phyloP scores from a whole-genome alignment of 2,113 vertebrate species.

The Oreochromis niloticus region DNA sequence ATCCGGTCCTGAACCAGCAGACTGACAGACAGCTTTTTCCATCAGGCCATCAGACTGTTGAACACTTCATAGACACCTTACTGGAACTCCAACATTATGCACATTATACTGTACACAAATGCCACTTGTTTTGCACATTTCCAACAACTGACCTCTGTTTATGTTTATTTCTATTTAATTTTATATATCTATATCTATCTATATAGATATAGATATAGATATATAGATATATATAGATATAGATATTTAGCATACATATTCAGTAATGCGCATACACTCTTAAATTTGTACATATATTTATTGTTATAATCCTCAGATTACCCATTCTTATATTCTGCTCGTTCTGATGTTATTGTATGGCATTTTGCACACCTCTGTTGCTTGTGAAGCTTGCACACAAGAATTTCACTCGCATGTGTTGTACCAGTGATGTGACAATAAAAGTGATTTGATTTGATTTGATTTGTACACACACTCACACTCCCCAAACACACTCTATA shows the following conservation, averaged over 20 bases:
- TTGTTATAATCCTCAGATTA: too few species aligned
- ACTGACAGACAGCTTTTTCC: neutral
- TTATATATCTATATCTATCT: neutral
- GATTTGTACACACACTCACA: neutral
- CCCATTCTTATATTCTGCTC: neutral
- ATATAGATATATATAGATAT: neutral
- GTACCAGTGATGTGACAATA: neutral
- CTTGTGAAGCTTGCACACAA: neutral
- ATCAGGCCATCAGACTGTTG: neutral
- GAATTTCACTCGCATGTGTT: neutral
- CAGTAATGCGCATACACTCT: neutral
- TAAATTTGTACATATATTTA: too few species aligned
- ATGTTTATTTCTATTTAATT: neutral
- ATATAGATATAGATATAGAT: too few species aligned
- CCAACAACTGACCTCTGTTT: neutral
- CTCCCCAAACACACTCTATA: neutral
- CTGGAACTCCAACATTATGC: neutral
- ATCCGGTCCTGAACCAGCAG: neutral
- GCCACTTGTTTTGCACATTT: neutral
- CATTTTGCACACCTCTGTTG: neutral
- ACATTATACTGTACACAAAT: neutral
- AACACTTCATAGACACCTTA: neutral
- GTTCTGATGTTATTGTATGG: neutral
- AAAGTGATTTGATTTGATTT: neutral
- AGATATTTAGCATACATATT: neutral